Evolutionary conservation across 2,888 invertebrate genomes (phyloP), one percentile per base, ranked within the genome.

Genomic region (Lochmaea capreae): DNA sequence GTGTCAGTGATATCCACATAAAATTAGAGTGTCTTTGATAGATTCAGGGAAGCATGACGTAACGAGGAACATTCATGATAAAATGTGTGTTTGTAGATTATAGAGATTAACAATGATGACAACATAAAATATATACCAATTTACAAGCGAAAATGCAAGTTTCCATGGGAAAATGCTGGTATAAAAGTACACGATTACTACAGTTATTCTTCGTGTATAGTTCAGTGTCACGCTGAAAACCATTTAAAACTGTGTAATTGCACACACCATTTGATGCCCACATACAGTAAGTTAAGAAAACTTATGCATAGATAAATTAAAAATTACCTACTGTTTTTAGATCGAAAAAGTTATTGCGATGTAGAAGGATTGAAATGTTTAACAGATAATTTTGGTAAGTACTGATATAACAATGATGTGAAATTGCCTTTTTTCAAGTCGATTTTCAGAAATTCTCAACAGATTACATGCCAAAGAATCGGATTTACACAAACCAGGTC

Each of bases 181-280:
- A 81, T 87, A 42, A 82, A 84, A 39, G 88, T 91, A 0, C 91
- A 91, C 81, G 76, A 86, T 0, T 84, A 85, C 33, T 92, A 92
- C 80, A 90, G 91, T n/a, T 90, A 90, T 80, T 90, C 90, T 22
- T 88, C 89, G 0, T 92, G 92, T 80, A 84, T 90, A 1, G 87
- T 91, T 75, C 90, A 91, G 82, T 91, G 91, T 79, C 89, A 90
- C 72, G 89, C 89, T 0, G 83, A 88, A 67, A 87, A 88, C 2
- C 91, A 91, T 77, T 80, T 88, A 0, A 83, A 86, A 8, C 80
- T 87, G 10, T 92, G 92, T 80, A 91, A 92, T 79, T 92, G 92
- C 80, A 90, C 91, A 0, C 91, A 91, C 83, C 91, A 92, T 82
- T 88, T 90, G 67, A 89, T 91, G 88, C 90, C 91, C 1, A 86